A percentile compares a stretch with the other conserved stretches of the same genome.
phyloP scores from a whole-genome alignment of 2,113 vertebrate genomes.

The Nyctibius bracteatus region DNA sequence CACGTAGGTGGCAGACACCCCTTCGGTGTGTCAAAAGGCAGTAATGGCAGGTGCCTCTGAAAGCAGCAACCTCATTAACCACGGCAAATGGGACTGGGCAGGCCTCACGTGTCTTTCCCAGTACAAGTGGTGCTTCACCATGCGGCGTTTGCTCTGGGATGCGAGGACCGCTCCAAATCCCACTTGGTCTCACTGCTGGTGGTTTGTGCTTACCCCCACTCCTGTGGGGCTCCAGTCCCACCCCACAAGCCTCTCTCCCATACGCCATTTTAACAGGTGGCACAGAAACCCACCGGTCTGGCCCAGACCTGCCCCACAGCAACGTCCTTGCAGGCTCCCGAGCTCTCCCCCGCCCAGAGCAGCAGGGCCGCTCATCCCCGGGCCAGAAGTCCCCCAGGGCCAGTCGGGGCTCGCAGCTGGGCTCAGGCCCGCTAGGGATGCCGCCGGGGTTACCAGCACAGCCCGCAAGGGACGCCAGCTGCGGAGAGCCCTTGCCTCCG shows the following conservation, averaged over 20 bases:
- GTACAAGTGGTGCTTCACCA: background rate
- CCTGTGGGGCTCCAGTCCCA: background rate
- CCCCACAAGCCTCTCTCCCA: background rate
- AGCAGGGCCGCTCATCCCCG: rapidly evolving
- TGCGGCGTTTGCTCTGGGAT: rapidly evolving
- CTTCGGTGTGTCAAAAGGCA: background rate
- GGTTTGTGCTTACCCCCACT: too few relatives aligned
- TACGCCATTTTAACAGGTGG: background rate
- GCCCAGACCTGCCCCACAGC: background rate
- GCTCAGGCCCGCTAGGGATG: background rate
- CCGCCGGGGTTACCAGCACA: background rate
- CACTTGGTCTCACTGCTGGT: background rate
- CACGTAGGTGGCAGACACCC: background rate
- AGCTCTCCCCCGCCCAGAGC: background rate
- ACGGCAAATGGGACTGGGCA: background rate
- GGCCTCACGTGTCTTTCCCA: rapidly evolving
- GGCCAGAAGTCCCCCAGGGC: background rate
- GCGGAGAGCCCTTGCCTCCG: rapidly evolving
- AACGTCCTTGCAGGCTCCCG: background rate
- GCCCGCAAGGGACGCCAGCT: rapidly evolving
- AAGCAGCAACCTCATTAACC: background rate
- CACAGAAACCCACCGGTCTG: background rate
- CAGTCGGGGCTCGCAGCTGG: background rate
- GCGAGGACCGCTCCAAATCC: background rate
- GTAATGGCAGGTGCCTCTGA: background rate